Base-by-base conservation (phyloP, 2,113 vertebrate genomes). In the Urocitellus parryii region DNA sequence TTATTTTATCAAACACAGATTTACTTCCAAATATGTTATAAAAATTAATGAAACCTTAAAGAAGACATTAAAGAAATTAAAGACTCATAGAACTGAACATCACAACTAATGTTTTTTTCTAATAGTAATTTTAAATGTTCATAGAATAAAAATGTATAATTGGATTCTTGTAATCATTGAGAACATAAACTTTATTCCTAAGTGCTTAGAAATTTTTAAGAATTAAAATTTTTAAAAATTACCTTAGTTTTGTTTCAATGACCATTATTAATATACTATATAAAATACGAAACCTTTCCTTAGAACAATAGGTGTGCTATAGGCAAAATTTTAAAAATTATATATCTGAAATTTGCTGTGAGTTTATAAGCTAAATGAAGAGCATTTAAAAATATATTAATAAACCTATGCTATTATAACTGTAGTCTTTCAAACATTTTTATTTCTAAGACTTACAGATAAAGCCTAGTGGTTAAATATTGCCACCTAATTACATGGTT, bases 361-460 rank as follows among this genome's bases (percentile, higher is more conserved):
- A 93, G 34, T 84, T 85, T 88, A 45, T 10, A 88, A 92, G 58
- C 12, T 88, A 14, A 93, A 5, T 22, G 4, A 86, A 70, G 4
- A 88, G 0, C 5, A 81, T 32, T 94, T 48, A 92, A 45, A 73
- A 91, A 85, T 78, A 81, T 42, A 82, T 78, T 90, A 86, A 5
- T 48, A 76, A 63, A 37, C 3, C 6, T 56, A 10, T 65, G 4
- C 2, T 78, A 42, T 63, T 94, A 76, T 45, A 5, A 18, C 9
- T 45, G 4, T n/a, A 67, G 14, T 48, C 18, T 77, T 88, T 74
- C 29, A 48, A 74, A 74, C 2, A 70, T 70, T 65, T 96, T 65
- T 88, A 81, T 68, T 82, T 92, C 34, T 94, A 83, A 96, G 8
- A 53, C 8, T 82, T 82, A 80, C 34, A 76, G 34, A 53, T 79